Conservation (phyloP, 2,888 invertebrate genomes). For the Polyommatus icarus region DNA sequence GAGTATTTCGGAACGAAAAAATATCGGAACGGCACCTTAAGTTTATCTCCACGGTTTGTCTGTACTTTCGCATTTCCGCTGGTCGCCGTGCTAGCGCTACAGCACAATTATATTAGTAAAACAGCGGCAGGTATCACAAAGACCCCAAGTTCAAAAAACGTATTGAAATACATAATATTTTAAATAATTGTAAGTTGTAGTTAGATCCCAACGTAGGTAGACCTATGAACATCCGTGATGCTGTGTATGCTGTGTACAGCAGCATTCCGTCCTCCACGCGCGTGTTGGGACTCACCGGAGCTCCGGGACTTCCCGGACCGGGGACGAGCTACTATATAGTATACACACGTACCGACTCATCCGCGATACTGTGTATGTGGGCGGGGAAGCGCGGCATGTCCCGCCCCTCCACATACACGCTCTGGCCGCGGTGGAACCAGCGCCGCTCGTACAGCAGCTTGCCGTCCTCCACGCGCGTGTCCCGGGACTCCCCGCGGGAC, state of each 20-base stretch:
- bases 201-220: no score
- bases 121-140: no score
- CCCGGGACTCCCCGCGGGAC: slow-evolving; percentile 63
- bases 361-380: slow-evolving; percentile 94
- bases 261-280: slow-evolving; percentile 97
- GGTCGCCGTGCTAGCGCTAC: no score
- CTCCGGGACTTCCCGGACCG: slow-evolving; percentile 58
- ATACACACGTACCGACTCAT: slow-evolving; percentile 85
- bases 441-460: slow-evolving; percentile 95
- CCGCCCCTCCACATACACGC: slow-evolving; percentile 93
- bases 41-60: no score
- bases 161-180: no score
- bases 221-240: slow-evolving; percentile 85
- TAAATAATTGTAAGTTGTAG: no score
- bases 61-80: no score
- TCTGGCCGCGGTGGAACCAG: slow-evolving; percentile 97
- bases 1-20: no score
- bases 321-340: slow-evolving; percentile 55
- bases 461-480: slow-evolving; percentile 96
- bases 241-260: slow-evolving; percentile 93
- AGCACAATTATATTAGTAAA: no score
- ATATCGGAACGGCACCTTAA: no score
- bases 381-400: slow-evolving; percentile 92
- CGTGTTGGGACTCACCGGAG: slow-evolving; percentile 69
- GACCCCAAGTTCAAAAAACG: no score